These are phyloP conservation scores for Limnephilus lunatus DNA, from an alignment of 2,888 invertebrate genomes.

Conservation along the genomic window DNA sequence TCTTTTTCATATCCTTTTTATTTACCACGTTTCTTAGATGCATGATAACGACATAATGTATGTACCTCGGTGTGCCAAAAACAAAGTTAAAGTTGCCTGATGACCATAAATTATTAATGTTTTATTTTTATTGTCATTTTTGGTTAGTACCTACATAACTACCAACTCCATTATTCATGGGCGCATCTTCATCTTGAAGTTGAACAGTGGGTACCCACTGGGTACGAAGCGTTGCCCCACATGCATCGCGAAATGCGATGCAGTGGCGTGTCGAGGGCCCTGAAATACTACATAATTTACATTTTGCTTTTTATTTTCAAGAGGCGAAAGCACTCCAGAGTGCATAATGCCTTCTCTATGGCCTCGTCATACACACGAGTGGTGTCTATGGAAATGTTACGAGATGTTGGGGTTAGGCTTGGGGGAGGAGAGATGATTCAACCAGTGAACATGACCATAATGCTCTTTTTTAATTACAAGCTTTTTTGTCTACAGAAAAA, in stretches of 20 bases:
- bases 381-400: constrained; percentile 62
- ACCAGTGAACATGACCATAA: background rate
- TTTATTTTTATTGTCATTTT: background rate
- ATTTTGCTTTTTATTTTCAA: constrained; percentile 66
- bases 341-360: constrained; percentile 63
- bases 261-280: constrained; percentile 52
- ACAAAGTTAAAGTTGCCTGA: no score
- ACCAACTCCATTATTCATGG: background rate
- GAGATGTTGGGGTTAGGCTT: background rate
- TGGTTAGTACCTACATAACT: background rate
- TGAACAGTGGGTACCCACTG: background rate
- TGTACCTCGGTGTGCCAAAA: no score
- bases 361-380: constrained; percentile 48
- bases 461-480: background rate
- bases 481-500: no score
- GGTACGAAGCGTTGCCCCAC: background rate
- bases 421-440: background rate
- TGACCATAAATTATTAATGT: background rate
- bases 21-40: no score
- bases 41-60: no score
- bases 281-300: constrained; percentile 66
- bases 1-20: no score
- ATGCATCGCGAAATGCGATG: constrained; percentile 16
- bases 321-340: constrained; percentile 59
- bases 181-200: constrained; percentile 9